Evolutionary conservation across 2,113 vertebrate species (phyloP).

Genomic region (Suncus etruscus): DNA sequence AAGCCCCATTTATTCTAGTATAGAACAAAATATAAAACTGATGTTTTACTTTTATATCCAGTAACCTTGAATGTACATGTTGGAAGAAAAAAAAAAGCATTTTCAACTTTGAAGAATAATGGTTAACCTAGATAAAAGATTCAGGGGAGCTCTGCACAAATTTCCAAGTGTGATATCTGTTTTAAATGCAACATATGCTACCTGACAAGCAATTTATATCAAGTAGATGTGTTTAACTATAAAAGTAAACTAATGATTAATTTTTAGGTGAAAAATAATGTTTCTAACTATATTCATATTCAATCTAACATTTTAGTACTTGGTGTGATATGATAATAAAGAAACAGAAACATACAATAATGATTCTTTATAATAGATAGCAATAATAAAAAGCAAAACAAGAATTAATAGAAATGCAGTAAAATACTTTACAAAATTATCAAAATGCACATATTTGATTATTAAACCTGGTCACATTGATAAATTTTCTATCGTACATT

Average conservation of each 20-base stretch:
- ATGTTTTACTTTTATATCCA: conserved; percentile 7
- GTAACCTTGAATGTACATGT: conserved; percentile 59
- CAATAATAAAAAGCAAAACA: background rate
- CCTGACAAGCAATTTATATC: conserved; percentile 54
- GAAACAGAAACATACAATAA: background rate
- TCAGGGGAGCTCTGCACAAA: conserved; percentile 35
- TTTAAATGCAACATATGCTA: conserved; percentile 62
- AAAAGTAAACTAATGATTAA: conserved; percentile 17
- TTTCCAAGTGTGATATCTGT: conserved; percentile 69
- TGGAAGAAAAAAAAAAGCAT: conserved; percentile 77
- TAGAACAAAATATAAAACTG: conserved; percentile 53
- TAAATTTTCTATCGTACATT: background rate
- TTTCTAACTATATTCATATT: conserved; percentile 63
- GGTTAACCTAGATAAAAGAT: conserved; percentile 69
- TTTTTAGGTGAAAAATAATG: conserved; percentile 59
- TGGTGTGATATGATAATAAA: conserved; percentile 23
- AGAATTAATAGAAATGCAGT: background rate
- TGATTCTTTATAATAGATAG: conserved; percentile 15
- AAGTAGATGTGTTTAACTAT: conserved; percentile 49
- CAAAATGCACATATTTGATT: background rate
- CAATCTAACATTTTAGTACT: conserved; percentile 39
- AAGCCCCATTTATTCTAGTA: conserved; percentile 71
- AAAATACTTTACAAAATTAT: background rate
- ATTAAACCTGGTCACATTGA: background rate
- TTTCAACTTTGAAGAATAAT: conserved; percentile 79